Percentiles rank a stretch among this genome's conserved stretches.
Evolutionary conservation across 2,113 vertebrate species (phyloP).

Genomic region (Brachyhypopomus occidentalis): DNA sequence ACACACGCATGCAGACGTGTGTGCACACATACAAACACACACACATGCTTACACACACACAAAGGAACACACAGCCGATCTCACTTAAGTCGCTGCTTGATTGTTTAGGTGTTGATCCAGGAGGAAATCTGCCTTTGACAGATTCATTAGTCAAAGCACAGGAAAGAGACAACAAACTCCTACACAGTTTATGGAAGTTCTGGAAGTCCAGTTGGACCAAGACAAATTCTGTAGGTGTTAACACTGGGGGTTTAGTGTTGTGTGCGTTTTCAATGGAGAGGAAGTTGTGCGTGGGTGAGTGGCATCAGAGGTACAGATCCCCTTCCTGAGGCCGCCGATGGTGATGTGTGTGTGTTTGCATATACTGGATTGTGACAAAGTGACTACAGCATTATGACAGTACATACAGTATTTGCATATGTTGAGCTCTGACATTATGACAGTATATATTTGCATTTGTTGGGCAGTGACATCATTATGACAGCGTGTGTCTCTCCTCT

Average conservation of each 20-base stretch:
- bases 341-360: neutral
- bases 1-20: constrained; percentile 20
- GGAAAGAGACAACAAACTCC: neutral
- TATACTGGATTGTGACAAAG: neutral
- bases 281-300: too few species aligned
- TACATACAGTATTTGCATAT: too few species aligned
- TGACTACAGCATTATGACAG: neutral
- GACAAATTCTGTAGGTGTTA: too few species aligned
- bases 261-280: neutral
- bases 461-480: neutral
- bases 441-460: neutral
- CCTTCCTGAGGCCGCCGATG: neutral
- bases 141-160: neutral
- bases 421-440: neutral
- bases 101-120: neutral
- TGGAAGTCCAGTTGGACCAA: too few species aligned
- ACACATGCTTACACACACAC: neutral
- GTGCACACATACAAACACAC: constrained; percentile 5
- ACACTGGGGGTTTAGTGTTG: too few species aligned
- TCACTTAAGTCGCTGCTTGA: neutral
- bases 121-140: neutral
- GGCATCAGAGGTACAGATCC: neutral
- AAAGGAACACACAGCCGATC: too few species aligned
- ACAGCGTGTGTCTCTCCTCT: neutral
- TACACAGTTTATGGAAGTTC: too few species aligned